phyloP scores from a whole-genome alignment of 2,113 vertebrate genomes.

The Picathartes gymnocephalus region DNA sequence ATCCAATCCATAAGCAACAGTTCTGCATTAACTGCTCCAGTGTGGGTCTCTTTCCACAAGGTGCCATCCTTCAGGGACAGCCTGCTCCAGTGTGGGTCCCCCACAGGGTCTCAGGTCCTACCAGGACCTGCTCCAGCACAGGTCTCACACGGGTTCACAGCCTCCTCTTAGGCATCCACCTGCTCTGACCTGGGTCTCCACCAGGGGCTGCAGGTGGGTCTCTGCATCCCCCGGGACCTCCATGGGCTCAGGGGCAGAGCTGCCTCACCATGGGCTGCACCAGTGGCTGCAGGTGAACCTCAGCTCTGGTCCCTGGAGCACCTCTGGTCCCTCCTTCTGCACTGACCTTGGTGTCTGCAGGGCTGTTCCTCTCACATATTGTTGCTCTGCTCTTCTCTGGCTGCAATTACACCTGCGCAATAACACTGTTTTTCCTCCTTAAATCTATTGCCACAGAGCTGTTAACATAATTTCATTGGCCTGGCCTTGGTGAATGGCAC shows the following conservation, averaged over 20 bases:
- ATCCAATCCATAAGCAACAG: not conserved
- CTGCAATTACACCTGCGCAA: not conserved
- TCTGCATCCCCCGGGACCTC: not conserved
- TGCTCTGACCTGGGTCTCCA: not conserved
- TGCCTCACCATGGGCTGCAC: not conserved
- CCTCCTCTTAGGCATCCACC: not conserved
- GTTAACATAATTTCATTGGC: not conserved
- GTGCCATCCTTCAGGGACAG: not conserved
- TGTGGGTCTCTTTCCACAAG: not conserved
- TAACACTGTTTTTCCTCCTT: not conserved
- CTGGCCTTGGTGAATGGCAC: fast-evolving
- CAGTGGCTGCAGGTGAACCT: not conserved
- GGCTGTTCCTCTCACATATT: not conserved
- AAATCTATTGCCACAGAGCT: not conserved
- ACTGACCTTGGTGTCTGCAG: fast-evolving
- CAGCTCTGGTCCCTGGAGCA: not conserved
- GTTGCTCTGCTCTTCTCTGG: not conserved
- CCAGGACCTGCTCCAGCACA: not conserved
- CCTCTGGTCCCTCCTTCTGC: not conserved
- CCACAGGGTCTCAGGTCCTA: not conserved
- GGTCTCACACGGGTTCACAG: not conserved
- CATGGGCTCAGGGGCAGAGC: not conserved
- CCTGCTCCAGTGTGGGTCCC: not conserved
- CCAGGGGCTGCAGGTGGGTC: not conserved
- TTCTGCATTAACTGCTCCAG: not conserved